Conservation (phyloP, 2,113 vertebrate species). For the Bufo gargarizans region DNA sequence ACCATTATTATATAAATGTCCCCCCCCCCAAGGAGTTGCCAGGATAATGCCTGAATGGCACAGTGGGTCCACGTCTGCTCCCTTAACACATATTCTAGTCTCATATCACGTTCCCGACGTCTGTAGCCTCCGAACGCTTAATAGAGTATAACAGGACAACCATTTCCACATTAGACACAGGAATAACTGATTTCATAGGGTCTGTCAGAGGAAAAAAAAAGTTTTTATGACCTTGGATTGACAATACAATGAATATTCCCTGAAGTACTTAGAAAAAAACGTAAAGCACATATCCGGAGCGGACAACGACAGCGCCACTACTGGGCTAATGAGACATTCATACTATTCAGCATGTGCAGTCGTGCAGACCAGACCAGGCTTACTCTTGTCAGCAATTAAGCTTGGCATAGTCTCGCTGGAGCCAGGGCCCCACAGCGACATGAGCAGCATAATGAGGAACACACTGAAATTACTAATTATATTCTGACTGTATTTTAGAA, state of each 20-base stretch:
- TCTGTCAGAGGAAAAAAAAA: neutral
- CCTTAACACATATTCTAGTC: too few relatives aligned
- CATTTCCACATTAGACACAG: neutral
- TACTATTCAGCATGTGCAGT: constrained; percentile 41
- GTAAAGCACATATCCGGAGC: neutral
- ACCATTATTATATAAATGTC: too few relatives aligned
- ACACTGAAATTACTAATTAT: neutral
- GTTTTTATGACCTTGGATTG: neutral
- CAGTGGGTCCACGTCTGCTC: too few relatives aligned
- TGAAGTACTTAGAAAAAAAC: neutral
- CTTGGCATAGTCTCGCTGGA: neutral
- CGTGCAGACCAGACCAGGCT: constrained; percentile 34
- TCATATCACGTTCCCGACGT: too few relatives aligned
- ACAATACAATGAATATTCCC: neutral
- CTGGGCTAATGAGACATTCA: neutral
- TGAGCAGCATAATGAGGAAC: neutral
- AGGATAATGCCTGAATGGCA: too few relatives aligned
- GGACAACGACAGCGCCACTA: neutral
- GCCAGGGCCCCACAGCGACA: neutral
- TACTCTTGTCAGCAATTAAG: constrained; percentile 9
- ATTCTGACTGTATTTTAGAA: neutral
- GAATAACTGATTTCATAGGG: neutral
- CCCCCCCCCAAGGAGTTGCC: too few relatives aligned
- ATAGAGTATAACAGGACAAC: too few relatives aligned
- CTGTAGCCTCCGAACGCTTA: too few relatives aligned